Conservation (phyloP, 1,140 invertebrate genomes). For the Mesaphorura yosii region DNA sequence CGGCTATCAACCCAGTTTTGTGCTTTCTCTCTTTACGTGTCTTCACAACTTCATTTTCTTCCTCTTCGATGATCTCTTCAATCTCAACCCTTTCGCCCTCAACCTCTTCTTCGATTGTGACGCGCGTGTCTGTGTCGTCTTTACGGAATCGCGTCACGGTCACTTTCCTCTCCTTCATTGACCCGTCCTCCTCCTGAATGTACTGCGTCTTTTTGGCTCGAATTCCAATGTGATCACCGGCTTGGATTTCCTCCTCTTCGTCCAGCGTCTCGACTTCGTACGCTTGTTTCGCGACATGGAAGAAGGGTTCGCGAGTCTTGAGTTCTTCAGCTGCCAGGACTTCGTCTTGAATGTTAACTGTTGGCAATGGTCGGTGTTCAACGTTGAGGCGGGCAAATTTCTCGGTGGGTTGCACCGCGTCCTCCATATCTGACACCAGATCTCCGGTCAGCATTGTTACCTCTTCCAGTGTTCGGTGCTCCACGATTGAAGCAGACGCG, state of each 20-base stretch:
- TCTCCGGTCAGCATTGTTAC: neutral
- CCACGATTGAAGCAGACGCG: neutral
- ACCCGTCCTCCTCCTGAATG: neutral
- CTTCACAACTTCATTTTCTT: neutral
- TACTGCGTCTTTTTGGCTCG: neutral
- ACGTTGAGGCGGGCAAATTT: neutral
- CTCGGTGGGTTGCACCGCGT: neutral
- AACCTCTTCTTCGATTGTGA: slow-evolving; percentile 1
- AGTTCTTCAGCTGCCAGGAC: neutral
- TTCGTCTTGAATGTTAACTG: neutral
- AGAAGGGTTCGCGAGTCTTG: neutral
- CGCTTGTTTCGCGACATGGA: slow-evolving; percentile 1
- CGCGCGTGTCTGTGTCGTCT: neutral
- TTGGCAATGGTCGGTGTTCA: neutral
- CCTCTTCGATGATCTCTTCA: slow-evolving; percentile 3
- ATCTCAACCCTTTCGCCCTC: slow-evolving; percentile 1
- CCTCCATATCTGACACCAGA: neutral
- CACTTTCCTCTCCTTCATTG: slow-evolving; percentile 1
- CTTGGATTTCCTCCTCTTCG: slow-evolving; percentile 6
- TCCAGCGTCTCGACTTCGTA: slow-evolving; percentile 5
- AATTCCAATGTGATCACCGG: slow-evolving; percentile 6
- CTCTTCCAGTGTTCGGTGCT: neutral
- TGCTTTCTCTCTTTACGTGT: neutral
- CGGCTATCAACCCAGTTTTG: neutral
- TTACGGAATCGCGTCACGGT: neutral